These are phyloP conservation scores for Thunnus thynnus DNA, from an alignment of 2,113 vertebrate genomes.

Conservation along the genomic window DNA sequence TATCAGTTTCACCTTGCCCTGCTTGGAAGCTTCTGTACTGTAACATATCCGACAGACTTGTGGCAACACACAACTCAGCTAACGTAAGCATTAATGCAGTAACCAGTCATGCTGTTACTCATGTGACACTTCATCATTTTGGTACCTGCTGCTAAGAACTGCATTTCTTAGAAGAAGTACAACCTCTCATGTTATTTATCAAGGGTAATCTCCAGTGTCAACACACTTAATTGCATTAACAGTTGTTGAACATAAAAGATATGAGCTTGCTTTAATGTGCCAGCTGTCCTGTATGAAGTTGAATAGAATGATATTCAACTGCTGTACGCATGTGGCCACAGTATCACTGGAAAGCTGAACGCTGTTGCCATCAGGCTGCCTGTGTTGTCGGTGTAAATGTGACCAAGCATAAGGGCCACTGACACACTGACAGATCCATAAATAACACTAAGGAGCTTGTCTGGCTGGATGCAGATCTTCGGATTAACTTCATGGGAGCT, in stretches of 20 bases:
- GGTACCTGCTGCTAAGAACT: too few relatives aligned
- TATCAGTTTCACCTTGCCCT: too few relatives aligned
- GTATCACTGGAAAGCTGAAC: not conserved
- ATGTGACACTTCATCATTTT: too few relatives aligned
- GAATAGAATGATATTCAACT: not conserved
- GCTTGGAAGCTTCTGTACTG: too few relatives aligned
- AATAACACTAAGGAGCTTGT: slow-evolving; percentile 79
- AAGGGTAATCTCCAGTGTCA: not conserved
- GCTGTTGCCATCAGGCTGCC: not conserved
- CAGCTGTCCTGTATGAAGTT: not conserved
- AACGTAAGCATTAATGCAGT: too few relatives aligned
- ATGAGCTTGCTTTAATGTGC: not conserved
- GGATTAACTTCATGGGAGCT: slow-evolving; percentile 63
- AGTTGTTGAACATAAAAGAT: not conserved
- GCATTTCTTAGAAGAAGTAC: not conserved
- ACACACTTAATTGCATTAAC: not conserved
- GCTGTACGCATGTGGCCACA: not conserved
- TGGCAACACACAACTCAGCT: too few relatives aligned
- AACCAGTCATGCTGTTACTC: too few relatives aligned
- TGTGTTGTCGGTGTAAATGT: slow-evolving; percentile 43
- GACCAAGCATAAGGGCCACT: slow-evolving; percentile 10
- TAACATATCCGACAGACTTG: too few relatives aligned
- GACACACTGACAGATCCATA: slow-evolving; percentile 65
- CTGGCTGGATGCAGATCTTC: slow-evolving; percentile 57
- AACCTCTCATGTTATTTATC: not conserved